Base-by-base conservation (phyloP, 2,797 vertebrate genomes). In the Lacerta bilineata region DNA sequence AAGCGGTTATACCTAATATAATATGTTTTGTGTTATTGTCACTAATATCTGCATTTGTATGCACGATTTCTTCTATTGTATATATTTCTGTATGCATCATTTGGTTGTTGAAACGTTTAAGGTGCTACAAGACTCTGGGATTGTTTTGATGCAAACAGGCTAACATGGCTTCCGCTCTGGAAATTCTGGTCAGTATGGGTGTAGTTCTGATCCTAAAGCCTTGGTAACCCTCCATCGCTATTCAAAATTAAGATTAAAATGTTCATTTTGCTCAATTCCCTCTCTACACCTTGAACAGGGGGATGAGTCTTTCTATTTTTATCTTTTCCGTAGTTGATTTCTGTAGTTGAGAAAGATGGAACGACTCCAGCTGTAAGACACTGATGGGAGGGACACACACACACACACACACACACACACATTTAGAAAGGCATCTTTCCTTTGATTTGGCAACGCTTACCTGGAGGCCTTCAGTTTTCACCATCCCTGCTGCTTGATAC, bases 331-430 rank as follows among this genome's bases (percentile, higher is more conserved):
- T 29, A 36, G 75, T 59, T 68, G 71, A 50, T 84, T 13, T 83
- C 59, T 87, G 33, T 86, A 87, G 78, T 2, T 77, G 61, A 72
- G 50, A 79, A 5, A 85, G 89, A 90, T 85, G 20, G 20, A 83
- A 72, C 36, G 3, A 68, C 10, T 36, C 61, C 0, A 0, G 55
- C 46, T 59, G 1, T 43, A 59, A 41, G 66, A 82, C 8, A 72
- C 8, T 75, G 39, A 23, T 74, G 81, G 10, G 75, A 46, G 43
- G 25, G 77, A 18, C 8, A 27, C 8, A 18, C 8, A 55, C 59
- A 77, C 18, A 6, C 13, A 55, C 59, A 77, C 18, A 6, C 13
- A 27, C 9, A 41, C 27, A 77, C 27, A 50, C 46, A 41, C 27
- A 68, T 69, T 69, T 27, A n/a, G n/a, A 75, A 72, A 77, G 50